Conservation (phyloP, 1,140 invertebrate species). For the Steinernema feltiae region DNA sequence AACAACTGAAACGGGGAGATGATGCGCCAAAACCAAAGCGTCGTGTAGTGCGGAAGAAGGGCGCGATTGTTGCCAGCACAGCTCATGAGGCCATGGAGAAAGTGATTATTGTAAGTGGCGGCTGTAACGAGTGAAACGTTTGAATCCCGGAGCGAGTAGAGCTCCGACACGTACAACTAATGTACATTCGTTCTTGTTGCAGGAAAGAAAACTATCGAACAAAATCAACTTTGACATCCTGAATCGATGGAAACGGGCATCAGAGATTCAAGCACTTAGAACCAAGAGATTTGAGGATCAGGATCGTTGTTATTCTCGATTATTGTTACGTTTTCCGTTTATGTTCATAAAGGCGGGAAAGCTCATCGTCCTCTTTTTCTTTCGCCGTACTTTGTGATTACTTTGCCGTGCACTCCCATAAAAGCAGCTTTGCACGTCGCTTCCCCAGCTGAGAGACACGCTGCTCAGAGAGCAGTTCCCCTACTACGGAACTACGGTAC, state of each 20-base stretch:
- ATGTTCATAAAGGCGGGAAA: not conserved
- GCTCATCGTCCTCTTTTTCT: not conserved
- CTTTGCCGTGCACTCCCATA: too few species aligned
- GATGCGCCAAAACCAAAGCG: slow-evolving; percentile 10
- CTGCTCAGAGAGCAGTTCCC: too few species aligned
- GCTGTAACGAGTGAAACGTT: not conserved
- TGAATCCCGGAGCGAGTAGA: too few species aligned
- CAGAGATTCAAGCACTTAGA: slow-evolving; percentile 24
- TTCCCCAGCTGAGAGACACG: too few species aligned
- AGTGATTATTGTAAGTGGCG: slow-evolving; percentile 38
- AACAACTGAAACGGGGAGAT: slow-evolving; percentile 26
- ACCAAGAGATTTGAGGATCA: not conserved
- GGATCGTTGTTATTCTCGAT: not conserved
- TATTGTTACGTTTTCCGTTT: not conserved
- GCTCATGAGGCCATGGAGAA: slow-evolving; percentile 53
- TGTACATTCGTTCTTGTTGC: slow-evolving; percentile 20
- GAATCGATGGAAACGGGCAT: slow-evolving; percentile 57
- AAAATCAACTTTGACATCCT: slow-evolving; percentile 97
- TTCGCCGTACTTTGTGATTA: not conserved
- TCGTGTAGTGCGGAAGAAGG: slow-evolving; percentile 28
- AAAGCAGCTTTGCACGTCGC: too few species aligned
- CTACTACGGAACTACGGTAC: too few species aligned
- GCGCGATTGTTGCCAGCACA: slow-evolving; percentile 38
- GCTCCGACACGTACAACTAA: too few species aligned
- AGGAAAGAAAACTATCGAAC: slow-evolving; percentile 76